Conservation (phyloP, 2,113 vertebrate species). For the Acinonyx jubatus region DNA sequence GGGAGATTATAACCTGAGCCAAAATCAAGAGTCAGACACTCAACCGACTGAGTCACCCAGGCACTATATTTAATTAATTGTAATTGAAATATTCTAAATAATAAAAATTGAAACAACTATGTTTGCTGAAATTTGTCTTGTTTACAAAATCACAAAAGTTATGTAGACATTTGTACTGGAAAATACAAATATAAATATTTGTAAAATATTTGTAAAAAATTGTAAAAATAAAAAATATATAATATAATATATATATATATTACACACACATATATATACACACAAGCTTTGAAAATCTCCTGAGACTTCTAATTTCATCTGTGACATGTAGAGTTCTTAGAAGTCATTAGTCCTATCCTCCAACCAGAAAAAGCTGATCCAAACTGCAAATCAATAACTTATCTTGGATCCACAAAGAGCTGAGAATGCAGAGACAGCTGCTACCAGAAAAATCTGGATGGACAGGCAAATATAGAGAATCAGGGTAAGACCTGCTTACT, state of each 20-base stretch:
- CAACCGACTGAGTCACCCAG: too few species aligned
- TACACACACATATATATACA: not conserved
- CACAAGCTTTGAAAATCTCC: not conserved
- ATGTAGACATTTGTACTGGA: not conserved
- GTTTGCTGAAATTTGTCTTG: not conserved
- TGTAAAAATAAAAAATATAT: too few species aligned
- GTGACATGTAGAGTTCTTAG: not conserved
- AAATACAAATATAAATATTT: too few species aligned
- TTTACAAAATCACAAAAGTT: not conserved
- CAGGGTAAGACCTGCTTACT: not conserved
- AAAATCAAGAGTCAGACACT: too few species aligned
- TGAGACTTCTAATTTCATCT: not conserved
- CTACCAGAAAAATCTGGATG: not conserved
- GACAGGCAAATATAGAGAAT: not conserved
- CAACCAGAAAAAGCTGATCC: not conserved
- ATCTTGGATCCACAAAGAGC: not conserved
- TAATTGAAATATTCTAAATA: not conserved
- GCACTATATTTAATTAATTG: not conserved
- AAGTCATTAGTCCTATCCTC: not conserved
- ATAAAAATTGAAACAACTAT: not conserved
- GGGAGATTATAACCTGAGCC: too few species aligned
- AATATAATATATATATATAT: too few species aligned
- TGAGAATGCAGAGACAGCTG: not conserved
- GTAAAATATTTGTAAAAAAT: too few species aligned
- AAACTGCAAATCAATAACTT: not conserved